Percentiles rank a stretch among this genome's conserved stretches.
Conservation (phyloP, 2,113 vertebrate species). For the Callionymus lyra region DNA sequence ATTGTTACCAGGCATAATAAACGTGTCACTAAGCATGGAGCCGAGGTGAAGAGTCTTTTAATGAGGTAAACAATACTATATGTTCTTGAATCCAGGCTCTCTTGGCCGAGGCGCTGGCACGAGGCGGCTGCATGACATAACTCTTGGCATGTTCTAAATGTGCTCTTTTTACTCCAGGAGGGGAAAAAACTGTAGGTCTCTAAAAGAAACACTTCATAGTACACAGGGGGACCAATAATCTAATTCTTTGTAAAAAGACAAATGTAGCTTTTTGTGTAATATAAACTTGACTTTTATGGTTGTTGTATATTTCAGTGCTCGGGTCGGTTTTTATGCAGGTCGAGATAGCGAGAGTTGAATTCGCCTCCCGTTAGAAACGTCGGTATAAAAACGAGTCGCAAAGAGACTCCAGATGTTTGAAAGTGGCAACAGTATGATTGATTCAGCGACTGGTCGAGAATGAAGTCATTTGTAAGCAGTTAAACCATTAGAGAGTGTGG, state of each 20-base stretch:
- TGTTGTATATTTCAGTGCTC: no score
- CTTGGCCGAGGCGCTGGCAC: slow-evolving; percentile 75
- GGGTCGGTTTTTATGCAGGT: no score
- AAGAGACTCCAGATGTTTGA: slow-evolving; percentile 13
- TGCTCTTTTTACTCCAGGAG: slow-evolving; percentile 64
- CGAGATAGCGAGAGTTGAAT: slow-evolving; percentile 4
- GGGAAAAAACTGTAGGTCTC: slow-evolving; percentile 46
- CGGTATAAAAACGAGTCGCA: slow-evolving; percentile 12
- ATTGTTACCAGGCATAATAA: slow-evolving; percentile 84
- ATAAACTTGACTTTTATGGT: slow-evolving; percentile 19
- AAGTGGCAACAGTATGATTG: no score
- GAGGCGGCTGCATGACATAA: slow-evolving; percentile 79
- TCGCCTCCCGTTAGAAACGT: slow-evolving; percentile 9
- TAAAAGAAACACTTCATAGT: slow-evolving; percentile 69
- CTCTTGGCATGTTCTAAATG: slow-evolving; percentile 82
- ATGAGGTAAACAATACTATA: slow-evolving; percentile 90
- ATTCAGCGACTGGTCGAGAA: slow-evolving; percentile 26
- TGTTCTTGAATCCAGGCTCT: slow-evolving; percentile 78
- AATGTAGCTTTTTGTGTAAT: slow-evolving; percentile 29
- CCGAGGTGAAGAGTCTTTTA: slow-evolving; percentile 78
- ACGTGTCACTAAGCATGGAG: slow-evolving; percentile 73
- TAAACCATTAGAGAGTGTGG: slow-evolving; percentile 31
- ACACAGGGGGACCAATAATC: slow-evolving; percentile 52
- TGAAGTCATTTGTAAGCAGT: slow-evolving; percentile 43
- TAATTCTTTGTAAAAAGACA: slow-evolving; percentile 36